These are phyloP conservation scores for Microctenopoma stevenorrisi DNA, from an alignment of 2,797 vertebrate species.

Conservation along the genomic window DNA sequence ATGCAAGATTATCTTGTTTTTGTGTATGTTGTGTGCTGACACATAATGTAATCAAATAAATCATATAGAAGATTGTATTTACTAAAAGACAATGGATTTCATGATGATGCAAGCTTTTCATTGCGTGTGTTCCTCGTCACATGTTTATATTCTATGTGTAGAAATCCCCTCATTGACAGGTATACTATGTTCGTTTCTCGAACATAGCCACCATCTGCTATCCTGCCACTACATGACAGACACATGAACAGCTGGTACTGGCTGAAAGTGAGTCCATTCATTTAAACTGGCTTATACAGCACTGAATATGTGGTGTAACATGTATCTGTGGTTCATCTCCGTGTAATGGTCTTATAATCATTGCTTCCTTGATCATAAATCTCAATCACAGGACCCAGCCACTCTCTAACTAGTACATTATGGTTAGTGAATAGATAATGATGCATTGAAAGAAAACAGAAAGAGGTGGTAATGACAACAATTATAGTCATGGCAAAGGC, in stretches of 20 bases:
- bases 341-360: conserved; percentile 60
- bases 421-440: conserved; percentile 37
- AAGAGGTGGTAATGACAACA: conserved; percentile 45
- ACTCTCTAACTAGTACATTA: conserved; percentile 21
- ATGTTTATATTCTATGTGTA: not conserved
- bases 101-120: conserved; percentile 1
- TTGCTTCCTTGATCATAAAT: conserved; percentile 58
- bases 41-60: conserved; percentile 26
- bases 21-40: conserved; percentile 1
- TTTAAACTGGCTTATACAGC: conserved; percentile 28
- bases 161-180: not conserved
- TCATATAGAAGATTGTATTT: conserved; percentile 16
- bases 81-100: not conserved
- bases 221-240: conserved; percentile 31
- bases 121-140: too few species aligned
- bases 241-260: conserved; percentile 38
- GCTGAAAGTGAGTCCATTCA: conserved; percentile 41
- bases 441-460: conserved; percentile 39
- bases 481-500: conserved; percentile 35
- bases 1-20: conserved; percentile 8
- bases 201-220: conserved; percentile 47
- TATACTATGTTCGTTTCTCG: not conserved
- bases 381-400: conserved; percentile 39
- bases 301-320: conserved; percentile 54
- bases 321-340: conserved; percentile 47